Conservation (phyloP, 2,888 invertebrate species). For the Ectemnius lituratus region DNA sequence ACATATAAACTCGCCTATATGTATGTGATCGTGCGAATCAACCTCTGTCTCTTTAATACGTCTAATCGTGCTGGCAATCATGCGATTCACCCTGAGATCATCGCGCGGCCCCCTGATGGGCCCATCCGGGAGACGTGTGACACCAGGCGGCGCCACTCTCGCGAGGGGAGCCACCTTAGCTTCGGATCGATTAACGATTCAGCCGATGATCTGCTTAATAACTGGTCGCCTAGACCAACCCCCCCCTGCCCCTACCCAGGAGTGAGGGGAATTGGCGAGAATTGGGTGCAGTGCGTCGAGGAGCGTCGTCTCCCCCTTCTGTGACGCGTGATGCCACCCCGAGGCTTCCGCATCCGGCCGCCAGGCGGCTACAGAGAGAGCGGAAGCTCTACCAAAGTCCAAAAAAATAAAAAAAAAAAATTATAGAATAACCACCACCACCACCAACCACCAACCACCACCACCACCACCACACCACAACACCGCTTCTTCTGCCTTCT, state of each 20-base stretch:
- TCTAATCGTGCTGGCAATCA: too few species aligned
- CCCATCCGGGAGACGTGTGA: too few species aligned
- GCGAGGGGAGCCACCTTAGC: too few species aligned
- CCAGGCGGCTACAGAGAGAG: slow-evolving; percentile 43
- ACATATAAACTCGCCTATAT: slow-evolving; percentile 5
- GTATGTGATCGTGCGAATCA: too few species aligned
- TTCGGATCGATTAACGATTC: too few species aligned
- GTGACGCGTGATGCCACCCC: slow-evolving; percentile 42
- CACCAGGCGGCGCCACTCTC: too few species aligned
- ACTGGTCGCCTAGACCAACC: slow-evolving; percentile 6
- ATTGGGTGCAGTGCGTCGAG: slow-evolving; percentile 61
- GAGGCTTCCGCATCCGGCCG: slow-evolving; percentile 18
- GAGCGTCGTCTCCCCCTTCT: slow-evolving; percentile 40
- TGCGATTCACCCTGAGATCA: too few species aligned
- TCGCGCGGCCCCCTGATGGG: too few species aligned
- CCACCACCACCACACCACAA: slow-evolving; percentile 20
- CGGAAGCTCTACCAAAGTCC: neutral
- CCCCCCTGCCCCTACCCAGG: slow-evolving; percentile 37
- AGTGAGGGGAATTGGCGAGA: slow-evolving; percentile 57
- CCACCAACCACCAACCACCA: slow-evolving; percentile 15
- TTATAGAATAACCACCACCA: neutral
- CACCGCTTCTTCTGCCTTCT: slow-evolving; percentile 47
- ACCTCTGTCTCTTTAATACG: too few species aligned
- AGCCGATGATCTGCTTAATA: too few species aligned
- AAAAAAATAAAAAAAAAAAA: too few species aligned